Evolutionary conservation across 2,113 vertebrate genomes (phyloP).

Genomic region (Pao palembangensis): DNA sequence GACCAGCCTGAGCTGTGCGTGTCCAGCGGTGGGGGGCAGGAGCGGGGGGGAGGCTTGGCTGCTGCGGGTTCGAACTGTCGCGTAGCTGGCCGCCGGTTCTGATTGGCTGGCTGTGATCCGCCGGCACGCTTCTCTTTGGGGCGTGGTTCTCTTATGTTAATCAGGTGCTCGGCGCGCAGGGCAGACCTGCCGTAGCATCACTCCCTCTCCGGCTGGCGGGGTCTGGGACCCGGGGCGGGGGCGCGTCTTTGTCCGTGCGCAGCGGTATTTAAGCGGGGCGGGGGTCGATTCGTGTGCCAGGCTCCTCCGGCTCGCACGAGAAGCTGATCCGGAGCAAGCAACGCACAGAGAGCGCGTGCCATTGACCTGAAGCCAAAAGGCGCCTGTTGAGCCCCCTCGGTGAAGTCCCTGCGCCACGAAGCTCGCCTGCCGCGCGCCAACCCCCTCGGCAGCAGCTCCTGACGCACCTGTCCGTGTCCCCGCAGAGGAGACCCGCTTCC

Average conservation of each 20-base stretch:
- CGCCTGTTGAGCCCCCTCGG: too few relatives aligned
- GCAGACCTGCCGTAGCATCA: constrained; percentile 78
- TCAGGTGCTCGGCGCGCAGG: constrained; percentile 84
- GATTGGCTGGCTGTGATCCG: constrained; percentile 87
- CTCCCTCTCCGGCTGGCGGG: background rate
- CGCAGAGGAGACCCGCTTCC: too few relatives aligned
- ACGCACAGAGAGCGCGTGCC: constrained; percentile 78
- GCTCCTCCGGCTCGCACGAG: constrained; percentile 88
- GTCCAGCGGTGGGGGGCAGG: too few relatives aligned
- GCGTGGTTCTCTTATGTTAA: constrained; percentile 85
- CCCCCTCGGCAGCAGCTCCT: too few relatives aligned
- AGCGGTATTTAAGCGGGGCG: constrained; percentile 88
- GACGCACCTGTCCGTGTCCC: too few relatives aligned
- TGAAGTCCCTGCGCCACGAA: too few relatives aligned
- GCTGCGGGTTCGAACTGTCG: constrained; percentile 37
- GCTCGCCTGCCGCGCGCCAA: too few relatives aligned
- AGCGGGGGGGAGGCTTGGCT: too few relatives aligned
- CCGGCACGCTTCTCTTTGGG: constrained; percentile 87
- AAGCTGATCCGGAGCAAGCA: constrained; percentile 80
- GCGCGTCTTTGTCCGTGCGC: constrained; percentile 79
- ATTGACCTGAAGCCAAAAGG: background rate
- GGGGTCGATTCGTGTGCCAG: constrained; percentile 97
- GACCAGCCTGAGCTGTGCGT: too few relatives aligned
- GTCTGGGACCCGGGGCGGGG: constrained; percentile 37
- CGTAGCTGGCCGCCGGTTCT: constrained; percentile 59